Evolutionary conservation across 2,888 invertebrate species (phyloP).

Genomic region (Hyposoter dolosus): DNA sequence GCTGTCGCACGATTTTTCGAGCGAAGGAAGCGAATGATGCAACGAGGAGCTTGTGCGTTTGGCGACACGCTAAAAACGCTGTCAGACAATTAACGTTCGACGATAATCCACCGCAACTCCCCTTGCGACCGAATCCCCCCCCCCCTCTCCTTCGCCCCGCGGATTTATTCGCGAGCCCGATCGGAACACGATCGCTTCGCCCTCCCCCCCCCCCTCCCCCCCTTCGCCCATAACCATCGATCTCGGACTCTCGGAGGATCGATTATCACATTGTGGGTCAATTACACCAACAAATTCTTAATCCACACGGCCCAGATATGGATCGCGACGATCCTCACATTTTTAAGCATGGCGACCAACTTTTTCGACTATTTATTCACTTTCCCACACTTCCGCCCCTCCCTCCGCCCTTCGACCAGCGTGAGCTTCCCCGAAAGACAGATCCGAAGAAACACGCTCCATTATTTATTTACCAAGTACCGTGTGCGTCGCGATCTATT

Average conservation of each 20-base stretch:
- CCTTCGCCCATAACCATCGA: conserved; percentile 48
- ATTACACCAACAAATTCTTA: conserved; percentile 60
- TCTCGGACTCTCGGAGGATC: conserved; percentile 55
- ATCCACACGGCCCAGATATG: conserved; percentile 49
- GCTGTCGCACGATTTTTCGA: conserved; percentile 51
- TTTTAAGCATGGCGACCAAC: conserved; percentile 54
- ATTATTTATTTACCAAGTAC: conserved; percentile 48
- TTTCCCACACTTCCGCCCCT: neutral
- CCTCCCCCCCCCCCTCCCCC: conserved; percentile 27
- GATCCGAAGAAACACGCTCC: neutral
- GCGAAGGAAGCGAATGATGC: conserved; percentile 63
- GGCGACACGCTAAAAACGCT: conserved; percentile 64
- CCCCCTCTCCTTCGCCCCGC: neutral
- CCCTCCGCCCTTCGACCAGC: neutral
- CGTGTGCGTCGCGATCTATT: conserved; percentile 12
- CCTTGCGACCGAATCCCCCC: conserved; percentile 2
- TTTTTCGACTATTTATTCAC: neutral
- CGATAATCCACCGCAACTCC: conserved; percentile 54
- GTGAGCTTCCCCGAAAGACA: neutral
- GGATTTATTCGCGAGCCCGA: conserved; percentile 39
- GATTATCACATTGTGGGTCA: conserved; percentile 68
- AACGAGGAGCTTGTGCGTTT: conserved; percentile 59
- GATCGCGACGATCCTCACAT: conserved; percentile 43
- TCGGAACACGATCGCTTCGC: conserved; percentile 12
- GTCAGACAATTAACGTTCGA: conserved; percentile 67